phyloP scores from a whole-genome alignment of 2,888 invertebrate species.

The Agriotes lineatus region DNA sequence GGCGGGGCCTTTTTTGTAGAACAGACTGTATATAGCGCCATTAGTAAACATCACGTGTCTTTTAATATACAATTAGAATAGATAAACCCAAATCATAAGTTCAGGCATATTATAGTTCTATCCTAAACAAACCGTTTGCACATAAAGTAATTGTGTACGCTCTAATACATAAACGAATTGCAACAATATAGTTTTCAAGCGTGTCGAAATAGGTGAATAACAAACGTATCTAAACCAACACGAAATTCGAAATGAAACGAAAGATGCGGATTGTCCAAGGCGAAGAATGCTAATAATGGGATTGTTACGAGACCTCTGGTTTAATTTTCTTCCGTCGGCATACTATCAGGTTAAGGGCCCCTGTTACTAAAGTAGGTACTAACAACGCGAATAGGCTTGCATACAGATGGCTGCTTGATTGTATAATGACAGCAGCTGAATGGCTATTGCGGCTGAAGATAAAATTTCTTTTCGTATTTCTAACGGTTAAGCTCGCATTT shows the following conservation, averaged over 20 bases:
- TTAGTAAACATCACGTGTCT: too few species aligned
- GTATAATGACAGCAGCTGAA: slow-evolving; percentile 11
- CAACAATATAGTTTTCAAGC: too few species aligned
- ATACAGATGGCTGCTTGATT: slow-evolving; percentile 26
- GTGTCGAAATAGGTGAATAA: too few species aligned
- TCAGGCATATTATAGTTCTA: too few species aligned
- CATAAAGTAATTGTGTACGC: too few species aligned
- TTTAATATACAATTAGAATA: too few species aligned
- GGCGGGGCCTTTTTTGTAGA: too few species aligned
- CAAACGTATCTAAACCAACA: background rate
- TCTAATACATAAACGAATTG: too few species aligned
- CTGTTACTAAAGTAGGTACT: slow-evolving; percentile 18
- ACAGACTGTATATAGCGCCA: too few species aligned
- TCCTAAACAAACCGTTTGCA: too few species aligned
- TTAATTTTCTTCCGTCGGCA: slow-evolving; percentile 22
- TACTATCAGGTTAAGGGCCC: slow-evolving; percentile 5
- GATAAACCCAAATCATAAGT: too few species aligned
- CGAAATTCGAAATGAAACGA: background rate
- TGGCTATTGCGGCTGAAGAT: slow-evolving; percentile 1
- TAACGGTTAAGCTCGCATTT: background rate
- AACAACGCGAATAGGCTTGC: slow-evolving; percentile 31
- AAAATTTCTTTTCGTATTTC: slow-evolving; percentile 13
- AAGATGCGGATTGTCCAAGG: background rate
- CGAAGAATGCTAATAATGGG: background rate
- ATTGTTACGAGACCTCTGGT: slow-evolving; percentile 12